Percentiles rank a stretch among this genome's conserved stretches.
phyloP scores from a whole-genome alignment of 2,888 invertebrate genomes.

The Callinectes sapidus region DNA sequence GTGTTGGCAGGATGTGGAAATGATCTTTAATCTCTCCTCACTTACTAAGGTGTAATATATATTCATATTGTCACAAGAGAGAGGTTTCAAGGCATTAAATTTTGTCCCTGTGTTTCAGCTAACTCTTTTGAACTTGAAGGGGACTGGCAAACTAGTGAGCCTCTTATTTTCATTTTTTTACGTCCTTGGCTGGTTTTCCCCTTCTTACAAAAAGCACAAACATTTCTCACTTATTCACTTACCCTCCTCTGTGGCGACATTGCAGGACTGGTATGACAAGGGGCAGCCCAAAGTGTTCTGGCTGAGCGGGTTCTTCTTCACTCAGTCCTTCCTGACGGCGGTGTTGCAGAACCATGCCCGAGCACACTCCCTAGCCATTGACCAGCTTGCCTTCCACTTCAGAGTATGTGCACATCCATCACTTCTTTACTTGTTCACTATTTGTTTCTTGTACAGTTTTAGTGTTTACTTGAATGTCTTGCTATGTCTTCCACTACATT shows the following conservation, averaged over 20 bases:
- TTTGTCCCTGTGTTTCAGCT: no score
- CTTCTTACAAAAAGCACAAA: neutral
- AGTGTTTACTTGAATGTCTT: no score
- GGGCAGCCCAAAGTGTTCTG: slow-evolving; percentile 90
- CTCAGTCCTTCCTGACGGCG: slow-evolving; percentile 93
- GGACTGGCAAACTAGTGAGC: no score
- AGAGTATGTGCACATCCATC: slow-evolving; percentile 43
- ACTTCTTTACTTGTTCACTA: neutral
- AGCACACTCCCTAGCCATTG: slow-evolving; percentile 90
- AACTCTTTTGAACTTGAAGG: no score
- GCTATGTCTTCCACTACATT: no score
- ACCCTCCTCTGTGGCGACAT: slow-evolving; percentile 50
- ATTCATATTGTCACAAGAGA: no score
- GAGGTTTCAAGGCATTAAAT: no score
- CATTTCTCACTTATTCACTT: neutral
- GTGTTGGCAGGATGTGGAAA: neutral
- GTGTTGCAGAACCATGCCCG: slow-evolving; percentile 93
- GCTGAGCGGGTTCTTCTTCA: slow-evolving; percentile 95
- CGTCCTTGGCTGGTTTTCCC: no score
- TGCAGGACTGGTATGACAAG: slow-evolving; percentile 77
- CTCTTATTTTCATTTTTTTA: no score
- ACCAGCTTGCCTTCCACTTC: slow-evolving; percentile 76
- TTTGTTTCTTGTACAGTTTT: neutral
- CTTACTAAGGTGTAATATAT: neutral
- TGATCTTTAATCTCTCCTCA: no score